Conservation (phyloP, 2,888 invertebrate genomes). For the Xylocampa areola region DNA sequence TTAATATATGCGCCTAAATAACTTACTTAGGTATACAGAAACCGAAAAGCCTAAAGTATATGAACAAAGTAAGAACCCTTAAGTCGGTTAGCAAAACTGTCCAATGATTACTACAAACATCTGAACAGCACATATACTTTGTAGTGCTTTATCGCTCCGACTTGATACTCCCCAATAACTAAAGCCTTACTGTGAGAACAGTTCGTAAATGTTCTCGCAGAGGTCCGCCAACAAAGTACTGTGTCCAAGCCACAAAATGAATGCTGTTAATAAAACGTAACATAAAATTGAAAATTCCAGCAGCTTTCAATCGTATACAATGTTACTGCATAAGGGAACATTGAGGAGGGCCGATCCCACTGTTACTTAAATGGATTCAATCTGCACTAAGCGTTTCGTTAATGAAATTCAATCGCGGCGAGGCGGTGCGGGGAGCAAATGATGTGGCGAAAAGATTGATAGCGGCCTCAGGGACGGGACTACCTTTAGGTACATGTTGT, state of each 20-base stretch:
- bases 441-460: slow-evolving; percentile 90
- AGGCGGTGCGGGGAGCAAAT: slow-evolving; percentile 85
- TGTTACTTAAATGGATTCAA: slow-evolving; percentile 88
- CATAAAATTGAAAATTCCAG: slow-evolving; percentile 66
- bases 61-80: neutral
- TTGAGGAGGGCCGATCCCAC: slow-evolving; percentile 75
- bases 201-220: slow-evolving; percentile 42
- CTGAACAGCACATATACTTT: slow-evolving; percentile 12
- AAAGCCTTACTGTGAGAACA: slow-evolving; percentile 48
- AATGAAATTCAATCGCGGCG: slow-evolving; percentile 89
- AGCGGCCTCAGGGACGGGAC: slow-evolving; percentile 67
- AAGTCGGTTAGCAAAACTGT: neutral
- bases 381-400: slow-evolving; percentile 89
- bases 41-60: too few species aligned
- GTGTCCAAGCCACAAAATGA: slow-evolving; percentile 43
- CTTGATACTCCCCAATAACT: slow-evolving; percentile 33
- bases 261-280: slow-evolving; percentile 60
- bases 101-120: neutral
- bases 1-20: too few species aligned
- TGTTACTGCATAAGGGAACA: slow-evolving; percentile 71
- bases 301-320: slow-evolving; percentile 56
- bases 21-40: too few species aligned
- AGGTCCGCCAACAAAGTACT: slow-evolving; percentile 39
- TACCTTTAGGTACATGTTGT: slow-evolving; percentile 54
- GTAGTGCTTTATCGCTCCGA: slow-evolving; percentile 17